Evolutionary conservation across 2,113 vertebrate species (phyloP).

Genomic region (Anoplopoma fimbria): DNA sequence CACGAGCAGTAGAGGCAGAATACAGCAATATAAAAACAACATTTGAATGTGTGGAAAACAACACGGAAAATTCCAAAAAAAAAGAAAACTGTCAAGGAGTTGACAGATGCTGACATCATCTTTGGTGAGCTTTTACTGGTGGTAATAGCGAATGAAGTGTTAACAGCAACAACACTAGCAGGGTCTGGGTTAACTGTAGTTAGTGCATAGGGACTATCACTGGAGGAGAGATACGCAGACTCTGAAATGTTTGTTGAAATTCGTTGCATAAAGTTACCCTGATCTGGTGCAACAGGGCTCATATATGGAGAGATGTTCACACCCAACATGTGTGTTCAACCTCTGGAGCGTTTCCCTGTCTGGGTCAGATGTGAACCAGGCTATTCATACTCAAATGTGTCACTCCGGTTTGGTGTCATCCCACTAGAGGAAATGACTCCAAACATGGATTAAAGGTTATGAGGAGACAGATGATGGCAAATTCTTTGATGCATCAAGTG

Average conservation of each 20-base stretch:
- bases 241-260: neutral
- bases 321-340: neutral
- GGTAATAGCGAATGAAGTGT: neutral
- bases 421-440: neutral
- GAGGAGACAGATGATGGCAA: neutral
- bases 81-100: neutral
- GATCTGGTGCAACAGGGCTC: slow-evolving; percentile 7
- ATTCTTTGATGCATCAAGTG: neutral
- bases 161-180: neutral
- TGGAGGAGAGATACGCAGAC: neutral
- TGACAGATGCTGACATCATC: slow-evolving; percentile 39
- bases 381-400: neutral
- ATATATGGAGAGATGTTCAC: neutral
- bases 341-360: neutral
- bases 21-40: neutral
- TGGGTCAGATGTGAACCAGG: neutral
- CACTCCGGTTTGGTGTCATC: neutral
- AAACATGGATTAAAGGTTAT: neutral
- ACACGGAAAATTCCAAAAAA: slow-evolving; percentile 8
- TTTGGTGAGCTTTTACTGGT: slow-evolving; percentile 50
- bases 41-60: neutral
- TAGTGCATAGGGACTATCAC: neutral
- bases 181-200: neutral
- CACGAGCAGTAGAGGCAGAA: neutral
- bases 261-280: slow-evolving; percentile 37